These are phyloP conservation scores for Hedya salicella DNA, from an alignment of 2,888 invertebrate genomes.

Conservation along the genomic window DNA sequence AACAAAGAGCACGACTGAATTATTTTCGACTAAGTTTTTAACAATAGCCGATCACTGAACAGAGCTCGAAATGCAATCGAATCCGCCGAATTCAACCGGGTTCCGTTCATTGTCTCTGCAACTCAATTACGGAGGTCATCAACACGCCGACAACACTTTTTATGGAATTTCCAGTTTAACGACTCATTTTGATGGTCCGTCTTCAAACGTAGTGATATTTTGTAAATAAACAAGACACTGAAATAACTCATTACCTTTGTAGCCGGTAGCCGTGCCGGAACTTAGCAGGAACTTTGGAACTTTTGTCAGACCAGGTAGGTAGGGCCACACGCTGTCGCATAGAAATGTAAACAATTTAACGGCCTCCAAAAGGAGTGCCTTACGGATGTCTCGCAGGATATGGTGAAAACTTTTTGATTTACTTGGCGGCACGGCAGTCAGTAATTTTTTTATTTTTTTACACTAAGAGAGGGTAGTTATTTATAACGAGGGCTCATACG, in stretches of 20 bases:
- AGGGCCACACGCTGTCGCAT: constrained; percentile 41
- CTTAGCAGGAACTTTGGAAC: constrained; percentile 63
- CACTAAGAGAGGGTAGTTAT: too few relatives aligned
- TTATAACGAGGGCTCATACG: too few relatives aligned
- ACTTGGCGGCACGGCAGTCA: too few relatives aligned
- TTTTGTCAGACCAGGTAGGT: constrained; percentile 51
- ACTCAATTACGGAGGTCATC: constrained; percentile 82
- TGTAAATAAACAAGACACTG: constrained; percentile 84
- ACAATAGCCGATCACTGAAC: constrained; percentile 19
- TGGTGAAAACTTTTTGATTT: constrained; percentile 25
- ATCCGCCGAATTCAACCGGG: constrained; percentile 70
- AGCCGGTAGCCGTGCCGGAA: constrained; percentile 67
- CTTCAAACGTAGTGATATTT: constrained; percentile 85
- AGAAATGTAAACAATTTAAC: constrained; percentile 38
- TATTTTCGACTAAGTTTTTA: constrained; percentile 10
- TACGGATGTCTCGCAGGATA: constrained; percentile 33
- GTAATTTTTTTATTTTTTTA: too few relatives aligned
- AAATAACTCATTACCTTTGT: constrained; percentile 85
- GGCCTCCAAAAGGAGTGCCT: constrained; percentile 23
- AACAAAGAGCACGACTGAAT: neutral
- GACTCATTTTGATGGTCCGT: constrained; percentile 84
- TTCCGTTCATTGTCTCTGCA: constrained; percentile 81
- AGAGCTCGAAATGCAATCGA: constrained; percentile 33
- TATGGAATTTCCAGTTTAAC: constrained; percentile 83
- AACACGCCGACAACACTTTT: constrained; percentile 77